Evolutionary conservation across 2,797 vertebrate species (phyloP).

Genomic region (Platyrinchus mystaceus): DNA sequence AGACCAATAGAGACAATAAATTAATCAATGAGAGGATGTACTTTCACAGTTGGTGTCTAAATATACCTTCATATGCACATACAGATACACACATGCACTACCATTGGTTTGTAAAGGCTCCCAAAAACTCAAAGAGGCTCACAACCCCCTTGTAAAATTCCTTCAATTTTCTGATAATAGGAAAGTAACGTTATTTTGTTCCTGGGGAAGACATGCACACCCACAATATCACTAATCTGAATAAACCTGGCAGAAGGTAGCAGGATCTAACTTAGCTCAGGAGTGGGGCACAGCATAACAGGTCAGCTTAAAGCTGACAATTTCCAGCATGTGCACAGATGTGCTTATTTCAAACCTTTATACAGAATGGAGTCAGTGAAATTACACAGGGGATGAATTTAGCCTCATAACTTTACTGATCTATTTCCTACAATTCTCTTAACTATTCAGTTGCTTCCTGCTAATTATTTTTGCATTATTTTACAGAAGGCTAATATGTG

Average conservation of each 20-base stretch:
- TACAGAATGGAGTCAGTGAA: slow-evolving; percentile 21
- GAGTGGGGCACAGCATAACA: background rate
- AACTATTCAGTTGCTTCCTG: slow-evolving; percentile 51
- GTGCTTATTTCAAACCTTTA: background rate
- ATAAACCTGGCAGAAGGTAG: background rate
- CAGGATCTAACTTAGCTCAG: background rate
- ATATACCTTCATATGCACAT: background rate
- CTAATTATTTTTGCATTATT: slow-evolving; percentile 69
- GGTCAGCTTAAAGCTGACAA: slow-evolving; percentile 16
- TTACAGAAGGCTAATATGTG: slow-evolving; percentile 7
- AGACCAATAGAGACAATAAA: background rate
- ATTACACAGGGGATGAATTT: slow-evolving; percentile 42
- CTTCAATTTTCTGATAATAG: background rate
- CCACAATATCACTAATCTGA: background rate
- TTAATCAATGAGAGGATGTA: background rate
- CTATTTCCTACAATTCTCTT: slow-evolving; percentile 60
- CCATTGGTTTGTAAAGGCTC: background rate
- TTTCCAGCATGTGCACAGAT: background rate
- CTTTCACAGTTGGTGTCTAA: background rate
- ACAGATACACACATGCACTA: rapidly evolving
- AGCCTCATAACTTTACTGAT: slow-evolving; percentile 53
- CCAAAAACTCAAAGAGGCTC: background rate
- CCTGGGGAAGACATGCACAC: background rate
- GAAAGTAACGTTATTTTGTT: background rate
- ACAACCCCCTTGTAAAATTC: background rate